A percentile compares a stretch with the other conserved stretches of the same genome.
These are phyloP conservation scores for Branchinecta lindahli DNA, from an alignment of 1,140 invertebrate genomes.

Conservation along the genomic window DNA sequence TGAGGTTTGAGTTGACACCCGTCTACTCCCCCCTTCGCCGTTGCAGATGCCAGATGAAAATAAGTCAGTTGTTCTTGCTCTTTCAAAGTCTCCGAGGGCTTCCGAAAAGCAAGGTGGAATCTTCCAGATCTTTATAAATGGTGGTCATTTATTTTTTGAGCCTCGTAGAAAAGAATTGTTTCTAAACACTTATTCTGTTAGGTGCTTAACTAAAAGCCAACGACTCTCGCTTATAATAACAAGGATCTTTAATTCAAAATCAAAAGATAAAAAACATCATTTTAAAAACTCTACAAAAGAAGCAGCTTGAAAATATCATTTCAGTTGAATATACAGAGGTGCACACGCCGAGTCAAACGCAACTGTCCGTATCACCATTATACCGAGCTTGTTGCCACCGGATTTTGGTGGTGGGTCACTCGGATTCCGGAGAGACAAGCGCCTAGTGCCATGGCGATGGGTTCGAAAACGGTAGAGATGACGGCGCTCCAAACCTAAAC, in stretches of 20 bases:
- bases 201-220: no score
- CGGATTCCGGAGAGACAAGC: constrained; percentile 9
- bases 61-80: no score
- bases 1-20: no score
- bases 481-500: constrained; percentile 16
- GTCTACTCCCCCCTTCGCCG: no score
- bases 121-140: no score
- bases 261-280: neutral
- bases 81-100: no score
- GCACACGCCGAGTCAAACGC: neutral
- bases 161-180: no score
- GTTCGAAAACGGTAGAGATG: constrained; percentile 14
- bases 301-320: neutral
- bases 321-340: neutral
- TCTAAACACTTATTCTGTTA: no score
- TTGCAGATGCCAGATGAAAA: no score
- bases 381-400: neutral
- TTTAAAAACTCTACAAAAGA: neutral
- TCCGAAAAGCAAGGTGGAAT: no score
- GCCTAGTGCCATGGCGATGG: constrained; percentile 13
- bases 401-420: constrained; percentile 12
- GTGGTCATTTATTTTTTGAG: no score
- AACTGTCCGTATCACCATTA: neutral
- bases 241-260: neutral
- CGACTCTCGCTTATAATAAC: neutral